These are phyloP conservation scores for Chrysolina americana DNA, from an alignment of 2,888 invertebrate species.

Conservation along the genomic window DNA sequence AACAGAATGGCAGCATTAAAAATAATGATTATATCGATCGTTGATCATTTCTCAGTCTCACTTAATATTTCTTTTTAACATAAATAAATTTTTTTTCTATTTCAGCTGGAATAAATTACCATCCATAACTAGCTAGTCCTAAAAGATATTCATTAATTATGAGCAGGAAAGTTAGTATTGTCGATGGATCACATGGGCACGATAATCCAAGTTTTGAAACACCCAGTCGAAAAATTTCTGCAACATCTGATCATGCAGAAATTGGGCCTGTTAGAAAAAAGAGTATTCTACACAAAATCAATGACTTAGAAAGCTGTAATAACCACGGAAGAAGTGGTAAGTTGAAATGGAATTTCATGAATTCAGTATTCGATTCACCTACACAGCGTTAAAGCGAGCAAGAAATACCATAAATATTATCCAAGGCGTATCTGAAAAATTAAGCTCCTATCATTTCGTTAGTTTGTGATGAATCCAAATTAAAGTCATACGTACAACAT, in stretches of 20 bases:
- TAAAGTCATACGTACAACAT: too few species aligned
- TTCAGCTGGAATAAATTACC: not conserved
- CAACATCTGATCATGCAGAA: conserved; percentile 71
- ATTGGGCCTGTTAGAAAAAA: conserved; percentile 81
- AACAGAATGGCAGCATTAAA: too few species aligned
- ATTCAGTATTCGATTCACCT: too few species aligned
- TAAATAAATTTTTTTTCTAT: not conserved
- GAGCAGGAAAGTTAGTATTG: conserved; percentile 14
- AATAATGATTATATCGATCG: too few species aligned
- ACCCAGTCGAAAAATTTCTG: conserved; percentile 65
- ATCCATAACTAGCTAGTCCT: too few species aligned
- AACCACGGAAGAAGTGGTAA: not conserved
- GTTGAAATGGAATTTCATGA: not conserved
- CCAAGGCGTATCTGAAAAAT: too few species aligned
- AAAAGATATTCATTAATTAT: not conserved
- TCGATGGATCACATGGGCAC: conserved; percentile 66
- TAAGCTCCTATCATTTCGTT: too few species aligned
- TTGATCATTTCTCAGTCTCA: too few species aligned
- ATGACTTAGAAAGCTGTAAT: conserved; percentile 30
- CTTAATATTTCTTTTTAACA: too few species aligned
- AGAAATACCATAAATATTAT: too few species aligned
- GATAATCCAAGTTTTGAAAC: conserved; percentile 79
- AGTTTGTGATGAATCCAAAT: too few species aligned
- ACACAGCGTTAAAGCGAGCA: too few species aligned
- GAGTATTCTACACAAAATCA: conserved; percentile 75